Evolutionary conservation across 2,797 vertebrate species (phyloP).

Genomic region (Muscicapa comitata): DNA sequence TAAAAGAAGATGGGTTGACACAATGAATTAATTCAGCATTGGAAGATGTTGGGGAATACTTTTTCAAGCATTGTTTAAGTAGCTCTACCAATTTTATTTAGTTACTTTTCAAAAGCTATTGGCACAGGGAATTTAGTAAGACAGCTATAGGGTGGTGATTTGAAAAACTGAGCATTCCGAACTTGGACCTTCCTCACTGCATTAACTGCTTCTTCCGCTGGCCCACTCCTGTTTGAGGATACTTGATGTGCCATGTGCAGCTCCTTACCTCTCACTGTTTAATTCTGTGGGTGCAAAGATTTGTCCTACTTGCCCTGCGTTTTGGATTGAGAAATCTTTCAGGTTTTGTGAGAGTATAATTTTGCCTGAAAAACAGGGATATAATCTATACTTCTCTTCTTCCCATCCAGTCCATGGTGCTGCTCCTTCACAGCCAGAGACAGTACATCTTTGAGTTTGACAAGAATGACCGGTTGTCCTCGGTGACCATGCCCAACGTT

Average conservation of each 20-base stretch:
- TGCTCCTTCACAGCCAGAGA: constrained; percentile 95
- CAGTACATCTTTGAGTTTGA: constrained; percentile 99
- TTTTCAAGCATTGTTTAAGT: neutral
- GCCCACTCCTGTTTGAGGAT: neutral
- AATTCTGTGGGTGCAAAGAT: neutral
- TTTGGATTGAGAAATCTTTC: neutral
- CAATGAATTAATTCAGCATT: neutral
- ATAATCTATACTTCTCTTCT: neutral
- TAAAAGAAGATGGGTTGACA: neutral
- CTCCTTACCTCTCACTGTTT: neutral
- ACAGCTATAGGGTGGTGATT: neutral
- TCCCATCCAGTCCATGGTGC: constrained; percentile 90
- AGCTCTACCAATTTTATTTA: neutral
- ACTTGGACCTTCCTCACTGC: neutral
- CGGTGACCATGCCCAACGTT: constrained; percentile 98
- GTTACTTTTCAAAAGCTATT: neutral
- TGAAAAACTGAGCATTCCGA: neutral
- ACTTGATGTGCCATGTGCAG: fast-evolving
- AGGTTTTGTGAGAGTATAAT: neutral
- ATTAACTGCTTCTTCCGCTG: neutral
- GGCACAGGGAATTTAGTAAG: neutral
- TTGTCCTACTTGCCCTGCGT: neutral
- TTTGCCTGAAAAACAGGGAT: neutral
- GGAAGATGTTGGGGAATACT: neutral
- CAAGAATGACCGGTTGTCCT: constrained; percentile 92